Conservation (phyloP, 2,888 invertebrate species). For the Cosmia pyralina region DNA sequence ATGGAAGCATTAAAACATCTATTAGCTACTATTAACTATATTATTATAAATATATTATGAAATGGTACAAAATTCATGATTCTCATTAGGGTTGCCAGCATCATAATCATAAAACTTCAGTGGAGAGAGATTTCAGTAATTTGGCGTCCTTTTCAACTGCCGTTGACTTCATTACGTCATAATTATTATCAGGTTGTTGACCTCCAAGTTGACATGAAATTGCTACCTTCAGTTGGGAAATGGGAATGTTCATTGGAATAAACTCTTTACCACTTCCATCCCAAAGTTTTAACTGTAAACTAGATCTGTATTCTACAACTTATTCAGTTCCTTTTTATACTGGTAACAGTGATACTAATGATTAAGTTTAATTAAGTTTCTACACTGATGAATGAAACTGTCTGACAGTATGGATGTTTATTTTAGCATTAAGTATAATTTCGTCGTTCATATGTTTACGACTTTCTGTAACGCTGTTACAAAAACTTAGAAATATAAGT, state of each 20-base stretch:
- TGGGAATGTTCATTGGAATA: constrained; percentile 9
- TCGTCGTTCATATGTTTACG: constrained; percentile 56
- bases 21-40: constrained; percentile 11
- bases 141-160: background rate
- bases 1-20: constrained; percentile 15
- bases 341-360: constrained; percentile 87
- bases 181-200: background rate
- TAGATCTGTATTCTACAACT: constrained; percentile 76
- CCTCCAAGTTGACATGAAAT: constrained; percentile 1
- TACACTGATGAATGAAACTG: constrained; percentile 70
- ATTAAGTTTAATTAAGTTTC: constrained; percentile 78
- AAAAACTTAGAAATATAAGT: constrained; percentile 42
- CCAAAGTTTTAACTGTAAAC: constrained; percentile 55
- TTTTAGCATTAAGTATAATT: constrained; percentile 66
- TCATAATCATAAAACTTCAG: constrained; percentile 28
- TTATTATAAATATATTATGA: constrained; percentile 2
- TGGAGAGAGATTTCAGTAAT: constrained; percentile 18
- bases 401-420: constrained; percentile 64
- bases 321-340: constrained; percentile 85
- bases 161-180: background rate
- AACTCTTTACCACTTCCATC: constrained; percentile 35
- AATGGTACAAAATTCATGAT: constrained; percentile 37
- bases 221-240: background rate
- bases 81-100: constrained; percentile 46
- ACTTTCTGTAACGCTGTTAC: constrained; percentile 58